Base-by-base conservation (phyloP, 2,888 invertebrate genomes). In the Tetranychus truncatus region DNA sequence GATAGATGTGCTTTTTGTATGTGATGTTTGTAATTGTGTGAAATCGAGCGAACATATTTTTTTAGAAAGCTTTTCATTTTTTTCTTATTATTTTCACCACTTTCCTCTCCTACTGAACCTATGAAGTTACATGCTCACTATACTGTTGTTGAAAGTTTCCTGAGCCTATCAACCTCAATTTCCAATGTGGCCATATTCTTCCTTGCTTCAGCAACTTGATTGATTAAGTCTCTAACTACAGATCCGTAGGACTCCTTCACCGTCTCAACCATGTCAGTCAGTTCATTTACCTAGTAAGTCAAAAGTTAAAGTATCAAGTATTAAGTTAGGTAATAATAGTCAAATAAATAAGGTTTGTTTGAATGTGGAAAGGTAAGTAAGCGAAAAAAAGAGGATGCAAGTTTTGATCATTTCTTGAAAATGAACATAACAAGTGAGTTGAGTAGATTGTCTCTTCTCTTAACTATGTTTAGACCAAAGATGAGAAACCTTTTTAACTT, bases 101-200 rank as follows among this genome's bases (percentile, higher is more conserved):
- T 8, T 20, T 69, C 34, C 21, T 69, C 69, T 18, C n/a, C n/a
- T 69, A 20, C 20, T 69, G 11, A 18, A 24, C 20, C 69, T 21
- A n/a, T 72, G 44, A 34, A 9, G 15, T 72, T 72, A 34, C 20
- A 18, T 45, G 45, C 3, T 21, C 15, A 11, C 74, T 45, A 77
- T 45, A 77, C 77, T 69, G 77, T 77, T 69, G 77, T 77, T 44
- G 76, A 74, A 72, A 77, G 65, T 74, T 81, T 82, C 77, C 81
- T 81, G 74, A 83, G 80, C 74, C 83, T 77, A 74, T 82, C 82
- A 66, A 84, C 80, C 78, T 84, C 83, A n/a, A 83, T 82, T 80
- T 84, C 82, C 67, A 83, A 81, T 75, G 80, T 81, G 55, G 82
- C 79, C 74, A 84, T 79, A 20, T 81, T 79, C 78, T 84, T 83